Evolutionary conservation across 2,797 vertebrate species (phyloP).

Genomic region (Synaphobranchus kaupii): DNA sequence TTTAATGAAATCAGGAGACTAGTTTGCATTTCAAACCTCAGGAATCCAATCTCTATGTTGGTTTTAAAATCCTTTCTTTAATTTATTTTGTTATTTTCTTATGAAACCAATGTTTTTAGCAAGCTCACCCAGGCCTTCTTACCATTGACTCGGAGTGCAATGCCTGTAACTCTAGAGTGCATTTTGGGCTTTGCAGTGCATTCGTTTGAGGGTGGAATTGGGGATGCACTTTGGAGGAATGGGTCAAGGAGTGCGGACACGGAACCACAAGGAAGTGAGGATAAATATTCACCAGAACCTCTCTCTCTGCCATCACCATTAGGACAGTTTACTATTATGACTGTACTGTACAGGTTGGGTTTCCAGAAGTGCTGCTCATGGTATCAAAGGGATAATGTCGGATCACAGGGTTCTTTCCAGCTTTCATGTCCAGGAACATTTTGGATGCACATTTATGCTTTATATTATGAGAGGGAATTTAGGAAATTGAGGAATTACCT

Average conservation of each 20-base stretch:
- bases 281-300: neutral
- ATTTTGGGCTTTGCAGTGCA: neutral
- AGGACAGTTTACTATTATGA: neutral
- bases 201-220: neutral
- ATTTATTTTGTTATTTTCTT: slow-evolving; percentile 48
- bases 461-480: neutral
- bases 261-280: neutral
- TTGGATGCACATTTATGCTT: neutral
- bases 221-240: neutral
- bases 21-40: slow-evolving; percentile 56
- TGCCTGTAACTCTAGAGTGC: neutral
- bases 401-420: neutral
- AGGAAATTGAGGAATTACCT: neutral
- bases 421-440: slow-evolving; percentile 19
- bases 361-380: neutral
- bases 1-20: slow-evolving; percentile 74
- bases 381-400: neutral
- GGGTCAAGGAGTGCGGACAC: neutral
- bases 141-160: slow-evolving; percentile 38
- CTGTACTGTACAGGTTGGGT: neutral
- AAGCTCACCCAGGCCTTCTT: slow-evolving; percentile 40
- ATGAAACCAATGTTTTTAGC: slow-evolving; percentile 58
- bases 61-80: slow-evolving; percentile 39
- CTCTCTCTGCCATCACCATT: neutral
- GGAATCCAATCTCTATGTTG: slow-evolving; percentile 61